A percentile compares a stretch with the other conserved stretches of the same genome.
These are phyloP conservation scores for Pollenia amentaria DNA, from an alignment of 2,888 invertebrate genomes.

Conservation along the genomic window DNA sequence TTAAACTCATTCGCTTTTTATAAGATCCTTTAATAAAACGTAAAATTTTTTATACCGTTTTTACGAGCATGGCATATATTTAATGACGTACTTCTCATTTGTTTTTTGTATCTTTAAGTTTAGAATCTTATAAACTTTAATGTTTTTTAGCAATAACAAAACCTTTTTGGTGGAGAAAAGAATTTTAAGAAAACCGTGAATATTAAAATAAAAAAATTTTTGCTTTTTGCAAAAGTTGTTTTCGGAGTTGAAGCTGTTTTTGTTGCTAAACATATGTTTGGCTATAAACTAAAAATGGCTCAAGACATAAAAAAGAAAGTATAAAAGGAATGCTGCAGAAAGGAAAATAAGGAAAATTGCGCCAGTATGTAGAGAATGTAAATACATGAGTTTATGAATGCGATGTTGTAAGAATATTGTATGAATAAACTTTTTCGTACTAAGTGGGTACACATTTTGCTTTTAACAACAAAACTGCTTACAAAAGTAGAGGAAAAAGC, in stretches of 20 bases:
- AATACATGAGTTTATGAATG: background rate
- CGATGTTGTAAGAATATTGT: background rate
- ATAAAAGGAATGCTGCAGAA: background rate
- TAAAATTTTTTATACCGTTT: background rate
- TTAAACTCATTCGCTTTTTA: background rate
- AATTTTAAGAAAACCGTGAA: background rate
- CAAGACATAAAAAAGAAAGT: background rate
- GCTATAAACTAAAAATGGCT: slow-evolving; percentile 16
- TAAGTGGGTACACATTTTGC: slow-evolving; percentile 29
- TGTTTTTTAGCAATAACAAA: slow-evolving; percentile 2
- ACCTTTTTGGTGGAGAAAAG: background rate
- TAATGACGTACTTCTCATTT: background rate
- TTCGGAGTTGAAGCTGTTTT: background rate
- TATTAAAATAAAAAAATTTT: slow-evolving; percentile 6
- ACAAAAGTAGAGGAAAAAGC: background rate
- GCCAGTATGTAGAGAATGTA: background rate
- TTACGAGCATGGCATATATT: background rate
- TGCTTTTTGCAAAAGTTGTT: background rate
- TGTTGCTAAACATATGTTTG: slow-evolving; percentile 39
- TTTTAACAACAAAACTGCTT: slow-evolving; percentile 8
- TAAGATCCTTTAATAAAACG: background rate
- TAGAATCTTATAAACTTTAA: slow-evolving; percentile 11
- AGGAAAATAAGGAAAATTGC: background rate
- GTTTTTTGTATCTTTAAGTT: background rate
- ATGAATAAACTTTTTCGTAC: slow-evolving; percentile 29